Percentiles rank a stretch among this genome's conserved stretches.
Conservation (phyloP, 23 tunicate species). For the Ascidia mentula region DNA sequence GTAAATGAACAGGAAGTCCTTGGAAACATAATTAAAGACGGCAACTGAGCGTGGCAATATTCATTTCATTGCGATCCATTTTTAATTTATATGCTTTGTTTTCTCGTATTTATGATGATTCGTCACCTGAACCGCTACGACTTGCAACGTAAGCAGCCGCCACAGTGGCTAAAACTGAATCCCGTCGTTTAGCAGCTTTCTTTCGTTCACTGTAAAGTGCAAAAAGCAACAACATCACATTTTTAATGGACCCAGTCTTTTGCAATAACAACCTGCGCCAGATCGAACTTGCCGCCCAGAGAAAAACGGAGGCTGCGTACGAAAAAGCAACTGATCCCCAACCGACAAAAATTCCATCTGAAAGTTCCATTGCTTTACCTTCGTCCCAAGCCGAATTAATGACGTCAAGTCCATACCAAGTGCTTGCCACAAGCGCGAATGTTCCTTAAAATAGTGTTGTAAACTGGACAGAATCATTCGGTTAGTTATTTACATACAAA, state of each 20-base stretch:
- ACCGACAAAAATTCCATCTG: constrained; percentile 68
- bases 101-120: background rate
- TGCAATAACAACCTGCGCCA: constrained; percentile 15
- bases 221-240: background rate
- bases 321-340: constrained; percentile 53
- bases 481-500: too few species aligned
- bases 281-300: constrained; percentile 25
- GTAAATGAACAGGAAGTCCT: background rate
- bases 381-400: constrained; percentile 59
- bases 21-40: too few species aligned
- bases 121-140: constrained; percentile 26
- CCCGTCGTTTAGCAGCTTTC: constrained; percentile 23
- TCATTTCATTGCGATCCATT: too few species aligned
- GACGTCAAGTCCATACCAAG: constrained; percentile 75
- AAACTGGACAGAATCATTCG: too few species aligned
- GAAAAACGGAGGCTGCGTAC: constrained; percentile 29
- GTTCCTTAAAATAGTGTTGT: constrained; percentile 23
- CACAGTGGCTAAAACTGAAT: constrained; percentile 31
- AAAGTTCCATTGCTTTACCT: constrained; percentile 33
- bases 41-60: too few species aligned
- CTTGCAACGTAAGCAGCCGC: constrained; percentile 39
- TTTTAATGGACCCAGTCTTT: background rate
- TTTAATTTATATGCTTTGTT: background rate
- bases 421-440: constrained; percentile 29
- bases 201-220: constrained; percentile 25